Base-by-base conservation (phyloP, 2,113 vertebrate species). In the Tachuris rubrigastra region DNA sequence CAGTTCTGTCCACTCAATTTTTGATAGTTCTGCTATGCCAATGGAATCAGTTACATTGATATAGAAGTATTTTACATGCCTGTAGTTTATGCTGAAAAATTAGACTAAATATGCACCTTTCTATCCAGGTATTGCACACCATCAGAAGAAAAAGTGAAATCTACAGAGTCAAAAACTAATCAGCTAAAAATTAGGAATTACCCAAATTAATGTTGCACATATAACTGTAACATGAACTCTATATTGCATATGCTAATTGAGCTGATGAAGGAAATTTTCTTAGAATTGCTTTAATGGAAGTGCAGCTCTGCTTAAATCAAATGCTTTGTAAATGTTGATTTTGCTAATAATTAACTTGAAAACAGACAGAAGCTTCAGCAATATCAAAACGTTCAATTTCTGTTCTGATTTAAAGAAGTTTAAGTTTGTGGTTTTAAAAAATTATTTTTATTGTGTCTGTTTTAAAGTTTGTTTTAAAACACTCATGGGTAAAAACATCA, bases 291-390 rank as follows among this genome's bases (percentile, higher is more conserved):
- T 91, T 55, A 59, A 39, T 50, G 59, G 50, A 82, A 76, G 20
- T 71, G 53, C 55, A 77, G 55, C 16, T 88, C 52, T 94, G 55
- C 46, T 79, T 81, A 78, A 78, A 72, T 87, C 25, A 63, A 82
- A 67, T 19, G 16, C n/a, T 94, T 92, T 84, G 47, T 67, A 85
- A 80, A 75, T 77, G 35, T 65, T 7, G 10, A 44, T 81, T 86
- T 94, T 81, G 65, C 44, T 86, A 93, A 95, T 92, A 74, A 92
- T 96, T 95, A 90, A 93, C 82, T 59, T 58, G 9, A 14, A 88
- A 94, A 62, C 18, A 90, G 79, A 42, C 4, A 47, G 35, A 92
- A 52, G 13, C 46, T 72, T 74, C 25, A 50, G 44, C 0, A 0
- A 44, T 75, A n/a, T 63, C 47, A 90, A 74, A 86, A 41, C 2